Evolutionary conservation across 2,113 vertebrate genomes (phyloP).

Genomic region (Chitala chitala): DNA sequence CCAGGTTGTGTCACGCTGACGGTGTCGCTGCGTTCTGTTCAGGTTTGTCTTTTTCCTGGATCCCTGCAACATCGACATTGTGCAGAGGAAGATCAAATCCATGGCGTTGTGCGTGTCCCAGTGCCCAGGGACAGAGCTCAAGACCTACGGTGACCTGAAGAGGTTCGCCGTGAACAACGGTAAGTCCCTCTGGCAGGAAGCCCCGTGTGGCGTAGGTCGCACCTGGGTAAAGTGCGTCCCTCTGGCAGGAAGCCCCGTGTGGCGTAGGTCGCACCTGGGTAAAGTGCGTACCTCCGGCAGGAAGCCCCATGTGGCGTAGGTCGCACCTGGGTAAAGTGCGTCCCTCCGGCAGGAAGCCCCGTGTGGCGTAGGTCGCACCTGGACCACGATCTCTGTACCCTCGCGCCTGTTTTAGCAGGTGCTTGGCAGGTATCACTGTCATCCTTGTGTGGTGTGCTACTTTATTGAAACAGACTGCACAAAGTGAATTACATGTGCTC

Average conservation of each 20-base stretch:
- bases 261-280: too few species aligned
- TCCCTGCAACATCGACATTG: constrained; percentile 89
- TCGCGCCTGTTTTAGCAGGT: too few species aligned
- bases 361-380: too few species aligned
- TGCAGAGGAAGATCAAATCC: constrained; percentile 85
- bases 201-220: too few species aligned
- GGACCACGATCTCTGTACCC: too few species aligned
- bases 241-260: neutral
- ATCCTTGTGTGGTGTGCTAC: too few species aligned
- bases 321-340: too few species aligned
- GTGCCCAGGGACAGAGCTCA: constrained; percentile 78
- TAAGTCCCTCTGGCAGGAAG: constrained; percentile 51
- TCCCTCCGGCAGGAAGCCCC: neutral
- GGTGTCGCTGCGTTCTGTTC: constrained; percentile 24
- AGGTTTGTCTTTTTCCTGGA: constrained; percentile 98
- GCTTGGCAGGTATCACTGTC: too few species aligned
- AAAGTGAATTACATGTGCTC: too few species aligned
- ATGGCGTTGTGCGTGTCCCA: constrained; percentile 86
- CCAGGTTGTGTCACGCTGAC: constrained; percentile 3
- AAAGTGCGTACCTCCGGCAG: constrained; percentile 61
- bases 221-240: too few species aligned
- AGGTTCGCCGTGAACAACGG: constrained; percentile 87
- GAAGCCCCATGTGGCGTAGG: too few species aligned
- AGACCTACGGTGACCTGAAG: constrained; percentile 79
- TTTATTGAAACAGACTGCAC: too few species aligned